A percentile compares a stretch with the other conserved stretches of the same genome.
These are phyloP conservation scores for Melinopterus prodromus DNA, from an alignment of 2,888 invertebrate genomes.

Conservation along the genomic window DNA sequence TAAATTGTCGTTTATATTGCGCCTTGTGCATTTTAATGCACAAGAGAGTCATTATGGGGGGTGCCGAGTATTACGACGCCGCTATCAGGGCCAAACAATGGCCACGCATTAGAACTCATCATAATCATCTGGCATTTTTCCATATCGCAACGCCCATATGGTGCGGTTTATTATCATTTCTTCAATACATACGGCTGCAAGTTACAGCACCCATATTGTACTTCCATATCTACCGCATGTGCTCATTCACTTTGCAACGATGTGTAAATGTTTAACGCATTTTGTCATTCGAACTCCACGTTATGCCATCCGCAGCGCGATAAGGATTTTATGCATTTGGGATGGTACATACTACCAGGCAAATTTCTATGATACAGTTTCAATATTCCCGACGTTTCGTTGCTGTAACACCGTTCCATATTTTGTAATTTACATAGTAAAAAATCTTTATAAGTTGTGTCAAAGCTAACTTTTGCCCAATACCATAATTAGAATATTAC, in stretches of 20 bases:
- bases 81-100: not conserved
- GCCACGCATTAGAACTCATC: not conserved
- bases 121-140: conserved; percentile 4
- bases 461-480: no score
- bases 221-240: not conserved
- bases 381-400: not conserved
- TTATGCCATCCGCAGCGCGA: not conserved
- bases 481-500: no score
- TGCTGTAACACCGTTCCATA: no score
- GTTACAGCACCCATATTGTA: not conserved
- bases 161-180: not conserved
- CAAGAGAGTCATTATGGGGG: not conserved
- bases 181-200: not conserved
- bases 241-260: not conserved
- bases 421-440: no score
- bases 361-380: not conserved
- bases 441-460: no score
- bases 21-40: not conserved
- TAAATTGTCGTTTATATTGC: not conserved
- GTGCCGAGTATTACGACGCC: not conserved
- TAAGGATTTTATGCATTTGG: not conserved
- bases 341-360: not conserved
- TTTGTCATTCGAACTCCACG: not conserved
- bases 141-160: not conserved
- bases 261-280: conserved; percentile 4